These are phyloP conservation scores for Drosophila cardini DNA, from an alignment of 1,140 invertebrate genomes.

Conservation along the genomic window DNA sequence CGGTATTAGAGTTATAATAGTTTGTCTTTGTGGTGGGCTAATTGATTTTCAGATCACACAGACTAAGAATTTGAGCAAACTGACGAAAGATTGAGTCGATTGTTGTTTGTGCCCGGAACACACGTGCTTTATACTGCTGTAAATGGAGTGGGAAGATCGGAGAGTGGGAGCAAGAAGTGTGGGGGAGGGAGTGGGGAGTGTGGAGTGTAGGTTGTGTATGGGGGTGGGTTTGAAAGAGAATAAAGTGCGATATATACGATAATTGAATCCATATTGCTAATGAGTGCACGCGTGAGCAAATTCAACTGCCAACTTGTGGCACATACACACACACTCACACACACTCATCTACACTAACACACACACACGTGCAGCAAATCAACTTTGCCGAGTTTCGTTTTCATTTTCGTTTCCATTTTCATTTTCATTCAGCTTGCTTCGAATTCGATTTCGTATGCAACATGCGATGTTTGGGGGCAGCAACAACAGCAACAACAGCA, in stretches of 20 bases:
- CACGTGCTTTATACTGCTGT: neutral
- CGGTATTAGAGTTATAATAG: no score
- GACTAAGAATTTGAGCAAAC: neutral
- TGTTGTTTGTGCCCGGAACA: neutral
- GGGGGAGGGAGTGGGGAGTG: neutral
- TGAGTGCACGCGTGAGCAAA: constrained; percentile 63
- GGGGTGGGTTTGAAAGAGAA: neutral
- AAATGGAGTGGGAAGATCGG: neutral
- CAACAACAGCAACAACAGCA: neutral
- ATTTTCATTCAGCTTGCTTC: constrained; percentile 20
- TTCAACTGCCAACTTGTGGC: constrained; percentile 28
- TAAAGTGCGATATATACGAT: constrained; percentile 54
- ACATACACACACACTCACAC: neutral
- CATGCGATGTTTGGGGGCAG: constrained; percentile 58
- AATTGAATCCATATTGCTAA: constrained; percentile 77
- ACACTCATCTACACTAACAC: no score
- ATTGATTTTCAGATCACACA: constrained; percentile 19
- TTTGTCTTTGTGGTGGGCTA: neutral
- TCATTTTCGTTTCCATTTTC: constrained; percentile 24
- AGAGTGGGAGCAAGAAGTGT: neutral
- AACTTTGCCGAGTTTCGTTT: constrained; percentile 71
- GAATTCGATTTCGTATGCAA: constrained; percentile 67
- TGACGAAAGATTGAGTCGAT: constrained; percentile 11
- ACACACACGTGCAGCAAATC: constrained; percentile 72
- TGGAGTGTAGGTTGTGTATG: neutral